A percentile compares a stretch with the other conserved stretches of the same genome.
Evolutionary conservation across 2,113 vertebrate genomes (phyloP).

Genomic region (Madoqua kirkii): DNA sequence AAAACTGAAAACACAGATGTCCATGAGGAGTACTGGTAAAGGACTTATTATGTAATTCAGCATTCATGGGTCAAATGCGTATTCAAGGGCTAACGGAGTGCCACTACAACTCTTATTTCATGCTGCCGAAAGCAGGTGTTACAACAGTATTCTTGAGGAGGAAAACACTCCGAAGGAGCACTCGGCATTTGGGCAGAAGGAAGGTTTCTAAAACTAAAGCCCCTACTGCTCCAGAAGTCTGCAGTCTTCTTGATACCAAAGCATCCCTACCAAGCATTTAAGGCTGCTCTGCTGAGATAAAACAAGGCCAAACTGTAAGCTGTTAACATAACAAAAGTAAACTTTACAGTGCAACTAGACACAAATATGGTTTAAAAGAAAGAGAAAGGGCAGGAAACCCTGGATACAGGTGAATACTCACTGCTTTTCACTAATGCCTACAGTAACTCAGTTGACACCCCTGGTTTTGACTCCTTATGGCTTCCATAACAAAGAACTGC

Average conservation of each 20-base stretch:
- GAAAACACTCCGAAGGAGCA: not conserved
- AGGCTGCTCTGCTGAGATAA: not conserved
- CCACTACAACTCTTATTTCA: not conserved
- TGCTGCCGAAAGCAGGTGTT: not conserved
- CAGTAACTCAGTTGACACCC: not conserved
- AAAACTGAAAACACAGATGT: conserved; percentile 23
- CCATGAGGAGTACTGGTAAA: not conserved
- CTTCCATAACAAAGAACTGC: not conserved
- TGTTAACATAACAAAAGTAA: not conserved
- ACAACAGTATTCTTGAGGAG: not conserved
- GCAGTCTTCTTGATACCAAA: not conserved
- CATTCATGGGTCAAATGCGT: not conserved
- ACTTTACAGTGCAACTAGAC: not conserved
- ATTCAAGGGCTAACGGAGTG: not conserved
- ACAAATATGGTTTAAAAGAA: not conserved
- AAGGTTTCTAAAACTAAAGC: not conserved
- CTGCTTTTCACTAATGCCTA: not conserved
- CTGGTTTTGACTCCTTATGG: not conserved
- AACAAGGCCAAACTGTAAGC: not conserved
- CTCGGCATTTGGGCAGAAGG: not conserved
- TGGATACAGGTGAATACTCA: not conserved
- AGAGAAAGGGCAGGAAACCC: not conserved
- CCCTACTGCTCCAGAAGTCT: not conserved
- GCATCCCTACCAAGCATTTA: not conserved
- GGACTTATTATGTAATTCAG: not conserved